Conservation (phyloP, 35 echinoderm and acorn worm genomes). For the Diadema setosum region DNA sequence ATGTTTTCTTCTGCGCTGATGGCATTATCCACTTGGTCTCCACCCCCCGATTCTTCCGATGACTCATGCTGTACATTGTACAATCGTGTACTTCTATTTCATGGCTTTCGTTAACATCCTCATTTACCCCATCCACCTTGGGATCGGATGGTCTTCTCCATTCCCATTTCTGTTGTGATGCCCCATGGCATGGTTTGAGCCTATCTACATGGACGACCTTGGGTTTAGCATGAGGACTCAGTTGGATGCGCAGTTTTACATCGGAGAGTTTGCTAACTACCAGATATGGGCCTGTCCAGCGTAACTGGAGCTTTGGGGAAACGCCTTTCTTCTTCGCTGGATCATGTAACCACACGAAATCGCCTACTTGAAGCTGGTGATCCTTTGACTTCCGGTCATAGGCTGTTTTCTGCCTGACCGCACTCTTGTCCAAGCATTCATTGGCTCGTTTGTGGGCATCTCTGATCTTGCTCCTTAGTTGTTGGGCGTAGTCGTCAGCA, state of each 20-base stretch:
- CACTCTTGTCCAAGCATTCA: background rate
- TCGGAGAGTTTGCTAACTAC: background rate
- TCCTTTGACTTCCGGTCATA: background rate
- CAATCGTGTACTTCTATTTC: background rate
- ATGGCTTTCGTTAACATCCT: no score
- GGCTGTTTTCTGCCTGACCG: background rate
- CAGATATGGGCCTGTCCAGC: background rate
- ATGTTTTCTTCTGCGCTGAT: no score
- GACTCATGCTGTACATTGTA: background rate
- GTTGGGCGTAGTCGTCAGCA: background rate
- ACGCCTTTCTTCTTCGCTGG: background rate
- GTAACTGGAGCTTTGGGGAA: background rate
- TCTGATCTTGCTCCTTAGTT: background rate
- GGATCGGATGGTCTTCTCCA: background rate
- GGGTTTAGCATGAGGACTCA: background rate
- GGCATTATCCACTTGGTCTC: no score
- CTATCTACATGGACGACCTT: background rate
- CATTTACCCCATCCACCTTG: background rate
- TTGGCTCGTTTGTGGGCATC: background rate
- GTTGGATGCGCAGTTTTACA: background rate
- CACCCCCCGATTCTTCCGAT: background rate
- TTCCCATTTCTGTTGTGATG: no score
- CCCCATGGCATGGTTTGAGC: background rate
- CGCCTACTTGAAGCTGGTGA: background rate
- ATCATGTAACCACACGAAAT: background rate